A percentile compares a stretch with the other conserved stretches of the same genome.
Conservation (phyloP, 2,888 invertebrate genomes). For the Ditula angustiorana region DNA sequence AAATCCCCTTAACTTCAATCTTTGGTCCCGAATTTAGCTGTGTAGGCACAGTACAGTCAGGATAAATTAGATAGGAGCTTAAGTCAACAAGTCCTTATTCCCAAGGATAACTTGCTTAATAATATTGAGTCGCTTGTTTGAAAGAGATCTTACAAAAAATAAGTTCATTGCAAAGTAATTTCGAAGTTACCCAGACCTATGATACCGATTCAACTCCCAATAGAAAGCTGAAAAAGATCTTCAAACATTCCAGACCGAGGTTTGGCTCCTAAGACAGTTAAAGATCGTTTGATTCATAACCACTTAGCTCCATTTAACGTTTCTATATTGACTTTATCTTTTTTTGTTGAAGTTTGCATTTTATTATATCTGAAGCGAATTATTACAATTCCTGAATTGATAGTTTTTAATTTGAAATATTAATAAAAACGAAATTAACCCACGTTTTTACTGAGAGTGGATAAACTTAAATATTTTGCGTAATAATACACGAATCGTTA, state of each 20-base stretch:
- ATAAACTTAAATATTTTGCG: too few relatives aligned
- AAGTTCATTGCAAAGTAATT: conserved; percentile 19
- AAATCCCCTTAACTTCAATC: too few relatives aligned
- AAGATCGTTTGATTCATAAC: conserved; percentile 47
- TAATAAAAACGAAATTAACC: too few relatives aligned
- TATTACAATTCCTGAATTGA: too few relatives aligned
- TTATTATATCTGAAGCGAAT: too few relatives aligned
- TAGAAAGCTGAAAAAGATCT: conserved; percentile 22
- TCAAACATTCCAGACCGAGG: conserved; percentile 49
- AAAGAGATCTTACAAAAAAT: conserved; percentile 15
- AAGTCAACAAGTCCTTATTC: too few relatives aligned
- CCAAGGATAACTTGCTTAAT: neutral
- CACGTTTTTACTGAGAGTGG: too few relatives aligned
- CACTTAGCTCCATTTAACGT: conserved; percentile 36
- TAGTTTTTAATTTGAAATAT: too few relatives aligned
- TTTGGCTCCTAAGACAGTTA: conserved; percentile 51
- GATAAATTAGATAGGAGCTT: too few relatives aligned
- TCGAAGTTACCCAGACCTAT: conserved; percentile 23
- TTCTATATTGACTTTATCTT: conserved; percentile 41
- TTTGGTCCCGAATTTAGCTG: too few relatives aligned
- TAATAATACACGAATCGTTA: too few relatives aligned
- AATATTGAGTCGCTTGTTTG: neutral
- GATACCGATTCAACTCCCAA: conserved; percentile 22
- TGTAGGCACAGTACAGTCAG: too few relatives aligned
- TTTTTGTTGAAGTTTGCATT: conserved; percentile 36